Base-by-base conservation (phyloP, 2,113 vertebrate genomes). In the Candoia aspera region DNA sequence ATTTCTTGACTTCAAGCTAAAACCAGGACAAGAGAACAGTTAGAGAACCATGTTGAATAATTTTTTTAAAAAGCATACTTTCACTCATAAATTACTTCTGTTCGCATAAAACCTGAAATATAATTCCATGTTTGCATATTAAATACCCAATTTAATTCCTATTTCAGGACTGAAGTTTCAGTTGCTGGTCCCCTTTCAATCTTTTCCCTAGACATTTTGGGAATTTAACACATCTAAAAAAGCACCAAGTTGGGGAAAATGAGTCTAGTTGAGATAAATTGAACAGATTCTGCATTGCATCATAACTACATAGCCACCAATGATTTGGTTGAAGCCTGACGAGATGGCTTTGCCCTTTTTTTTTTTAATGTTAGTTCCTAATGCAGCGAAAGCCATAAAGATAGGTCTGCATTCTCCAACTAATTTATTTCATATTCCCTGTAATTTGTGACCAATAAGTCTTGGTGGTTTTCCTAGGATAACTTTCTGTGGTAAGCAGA, bases 311-410 rank as follows among this genome's bases (percentile, higher is more conserved):
- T 93, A 91, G 93, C 49, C 90, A 95, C n/a, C 15, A 54, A 68
- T 19, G 64, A 11, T 68, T 91, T 87, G 53, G 23, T 62, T 87
- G n/a, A 23, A 87, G 33, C 21, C 13, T 54, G 46, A 37, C 83
- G n/a, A 58, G 62, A 4, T 29, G 55, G 68, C 24, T 90, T 73
- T 73, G 62, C 73, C 11, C 6, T 21, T n/a, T 86, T 96, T 95
- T 95, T 92, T 91, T n/a, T n/a, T n/a, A n/a, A 93, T 95, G 93
- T 93, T 92, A 93, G 92, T 95, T 96, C 90, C 29, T 95, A 93
- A 96, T 93, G 94, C 95, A 93, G 91, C 94, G 95, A 95, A 96
- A 96, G 92, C 94, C 96, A 90, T 96, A 95, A 95, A 96, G 94
- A 95, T 64, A 89, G 93, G 83, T 94, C 95, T 26, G 94, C 88